Base-by-base conservation (phyloP, 2,797 vertebrate species). In the Todus mexicanus region DNA sequence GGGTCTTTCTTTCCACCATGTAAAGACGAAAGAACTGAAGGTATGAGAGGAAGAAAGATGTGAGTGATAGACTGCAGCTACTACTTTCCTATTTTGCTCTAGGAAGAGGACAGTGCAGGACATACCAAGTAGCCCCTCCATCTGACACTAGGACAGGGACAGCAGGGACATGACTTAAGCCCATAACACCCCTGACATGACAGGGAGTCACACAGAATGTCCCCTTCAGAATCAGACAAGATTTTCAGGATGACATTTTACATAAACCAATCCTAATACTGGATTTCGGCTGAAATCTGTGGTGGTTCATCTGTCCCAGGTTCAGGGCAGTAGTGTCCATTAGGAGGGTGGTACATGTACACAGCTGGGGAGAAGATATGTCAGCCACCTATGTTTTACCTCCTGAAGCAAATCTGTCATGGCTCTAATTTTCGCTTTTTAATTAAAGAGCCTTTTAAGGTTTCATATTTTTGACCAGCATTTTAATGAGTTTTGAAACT, bases 291-390 rank as follows among this genome's bases (percentile, higher is more conserved):
- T 81, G 83, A 54, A 84, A 66, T 50, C 47, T 48, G 38, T 16
- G 57, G 26, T 60, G 27, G 13, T 29, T 90, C 19, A 19, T 14
- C 9, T 64, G 45, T 42, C 15, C 53, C 31, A 45, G 26, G 10
- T 50, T 74, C 53, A 59, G 54, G 70, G 42, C 26, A n/a, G 31
- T 10, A 43, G 25, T 31, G 48, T 45, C 50, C n/a, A 9, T 38
- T 0, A 0, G 23, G 20, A 89, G 72, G 13, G 38, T 65, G 50
- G 19, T 61, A 17, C 0, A 0, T 27, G 27, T 19, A 38, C 9
- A 19, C 35, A 60, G 50, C 57, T 77, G 61, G 20, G 42, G 21
- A 68, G 35, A 37, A 83, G 40, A 45, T 64, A 3, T 37, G 31
- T 42, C 42, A 86, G 37, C 25, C 1, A 3, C 38, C 20, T 38